phyloP scores from a whole-genome alignment of 2,888 invertebrate genomes.

The Rhorus exstirpatorius region DNA sequence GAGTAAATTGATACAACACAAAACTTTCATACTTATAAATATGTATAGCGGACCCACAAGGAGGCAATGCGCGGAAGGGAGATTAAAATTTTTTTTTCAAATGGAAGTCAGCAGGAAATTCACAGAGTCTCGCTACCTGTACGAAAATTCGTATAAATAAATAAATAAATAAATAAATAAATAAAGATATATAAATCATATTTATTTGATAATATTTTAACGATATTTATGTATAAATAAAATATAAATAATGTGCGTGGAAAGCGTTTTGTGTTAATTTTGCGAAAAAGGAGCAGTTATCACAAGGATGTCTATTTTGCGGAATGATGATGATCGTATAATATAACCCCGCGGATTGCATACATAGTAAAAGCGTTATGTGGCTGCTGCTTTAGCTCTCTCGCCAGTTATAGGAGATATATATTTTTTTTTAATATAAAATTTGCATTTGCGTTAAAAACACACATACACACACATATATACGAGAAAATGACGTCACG shows the following conservation, averaged over 20 bases:
- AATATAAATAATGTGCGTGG: too few species aligned
- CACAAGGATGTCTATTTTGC: constrained; percentile 57
- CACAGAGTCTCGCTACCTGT: not conserved
- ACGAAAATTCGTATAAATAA: not conserved
- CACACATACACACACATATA: not conserved
- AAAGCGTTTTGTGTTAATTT: too few species aligned
- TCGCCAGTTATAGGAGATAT: constrained; percentile 9
- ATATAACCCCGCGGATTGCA: constrained; percentile 19
- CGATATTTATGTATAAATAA: too few species aligned
- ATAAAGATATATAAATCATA: too few species aligned
- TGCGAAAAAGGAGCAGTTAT: not conserved
- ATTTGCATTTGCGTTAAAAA: constrained; percentile 43
- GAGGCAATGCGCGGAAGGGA: not conserved
- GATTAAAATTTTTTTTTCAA: too few species aligned
- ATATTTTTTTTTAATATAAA: constrained; percentile 3
- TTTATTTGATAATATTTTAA: too few species aligned
- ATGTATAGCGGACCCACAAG: too few species aligned
- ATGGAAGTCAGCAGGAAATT: not conserved
- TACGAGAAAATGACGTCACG: constrained; percentile 39
- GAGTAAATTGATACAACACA: too few species aligned
- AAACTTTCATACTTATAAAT: too few species aligned
- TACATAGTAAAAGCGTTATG: constrained; percentile 51
- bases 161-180: too few species aligned
- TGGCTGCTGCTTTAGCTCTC: constrained; percentile 10
- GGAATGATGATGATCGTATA: constrained; percentile 46